Evolutionary conservation across 1,140 invertebrate genomes (phyloP), one percentile per base, ranked within the genome.

Genomic region (Brachionus sp.): DNA sequence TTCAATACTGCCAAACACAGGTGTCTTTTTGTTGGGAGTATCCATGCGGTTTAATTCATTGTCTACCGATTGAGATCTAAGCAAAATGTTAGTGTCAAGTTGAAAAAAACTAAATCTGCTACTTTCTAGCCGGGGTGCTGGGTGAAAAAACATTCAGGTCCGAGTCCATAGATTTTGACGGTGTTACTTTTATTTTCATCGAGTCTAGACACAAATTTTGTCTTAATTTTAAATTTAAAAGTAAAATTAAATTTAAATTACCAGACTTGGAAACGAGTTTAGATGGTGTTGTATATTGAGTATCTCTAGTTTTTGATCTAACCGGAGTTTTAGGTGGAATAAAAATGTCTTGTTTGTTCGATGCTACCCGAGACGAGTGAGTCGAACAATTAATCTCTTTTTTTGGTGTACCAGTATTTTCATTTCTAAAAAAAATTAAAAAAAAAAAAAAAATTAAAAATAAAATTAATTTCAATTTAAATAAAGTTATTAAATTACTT

Each of bases 1-100:
- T 87, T 94, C 93, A 50, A 94, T 90, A 85, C 91, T 92, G 3
- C 92, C 93, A 86, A 93, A 90, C 77, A 94, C 90, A 0, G 87
- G 85, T 0, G 85, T 85, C 39, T 86, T 42, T 37, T 84, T 68
- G 44, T 73, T 44, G 5, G 53, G 78, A 3, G 82, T 82, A 83
- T 87, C 86, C 13, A 85, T 84, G 42, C 84, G 85, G 84, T 87
- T 86, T 19, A 89, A 78, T 29, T 87, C 87, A 53, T 87, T 89
- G 80, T 91, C 90, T 6, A 90, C 86, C 2, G 88, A 88, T 5
- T 86, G 84, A 19, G 86, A 86, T 84, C 88, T 88, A 83, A 75
- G 82, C 37, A n/a, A n/a, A n/a, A n/a, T n/a, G n/a, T n/a, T n/a
- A n/a, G n/a, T n/a, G n/a, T n/a, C n/a, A n/a, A n/a, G n/a, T n/a